Percentiles rank a stretch among this genome's conserved stretches.
phyloP scores from a whole-genome alignment of 2,113 vertebrate genomes.

The Carassius gibelio region DNA sequence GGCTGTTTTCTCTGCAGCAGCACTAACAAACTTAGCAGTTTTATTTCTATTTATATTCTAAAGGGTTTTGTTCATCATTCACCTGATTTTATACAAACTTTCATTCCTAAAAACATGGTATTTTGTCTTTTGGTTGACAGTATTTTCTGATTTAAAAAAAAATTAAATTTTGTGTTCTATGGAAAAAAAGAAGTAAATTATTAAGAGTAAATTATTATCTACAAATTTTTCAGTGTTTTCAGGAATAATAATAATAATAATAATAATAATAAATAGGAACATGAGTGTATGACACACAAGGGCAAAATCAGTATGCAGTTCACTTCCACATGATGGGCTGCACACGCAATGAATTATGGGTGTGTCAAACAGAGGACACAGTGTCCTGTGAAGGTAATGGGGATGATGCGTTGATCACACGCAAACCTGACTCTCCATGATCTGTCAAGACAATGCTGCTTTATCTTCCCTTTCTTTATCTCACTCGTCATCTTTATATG shows the following conservation, averaged over 20 bases:
- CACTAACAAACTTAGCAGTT: background rate
- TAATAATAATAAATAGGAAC: background rate
- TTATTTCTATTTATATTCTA: background rate
- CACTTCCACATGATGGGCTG: constrained; percentile 17
- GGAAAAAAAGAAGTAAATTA: background rate
- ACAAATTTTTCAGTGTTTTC: background rate
- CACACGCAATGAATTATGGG: constrained; percentile 43
- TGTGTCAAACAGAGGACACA: constrained; percentile 61
- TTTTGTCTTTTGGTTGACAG: background rate
- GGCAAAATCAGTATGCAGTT: constrained; percentile 5
- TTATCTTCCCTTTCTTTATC: background rate
- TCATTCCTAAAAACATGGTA: background rate
- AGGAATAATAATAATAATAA: background rate
- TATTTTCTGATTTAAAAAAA: background rate
- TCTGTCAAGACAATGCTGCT: constrained; percentile 15
- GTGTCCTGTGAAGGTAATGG: constrained; percentile 61
- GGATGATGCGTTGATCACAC: constrained; percentile 43
- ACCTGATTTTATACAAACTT: background rate
- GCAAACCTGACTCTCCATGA: constrained; percentile 16
- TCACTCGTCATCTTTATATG: background rate
- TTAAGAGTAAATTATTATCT: background rate
- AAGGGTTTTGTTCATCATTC: background rate
- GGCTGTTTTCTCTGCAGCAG: background rate
- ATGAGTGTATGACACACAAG: background rate
- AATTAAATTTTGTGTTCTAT: background rate